Evolutionary conservation across 2,797 vertebrate genomes (phyloP), one percentile per base, ranked within the genome.

Genomic region (Urocyon cinereoargenteus): DNA sequence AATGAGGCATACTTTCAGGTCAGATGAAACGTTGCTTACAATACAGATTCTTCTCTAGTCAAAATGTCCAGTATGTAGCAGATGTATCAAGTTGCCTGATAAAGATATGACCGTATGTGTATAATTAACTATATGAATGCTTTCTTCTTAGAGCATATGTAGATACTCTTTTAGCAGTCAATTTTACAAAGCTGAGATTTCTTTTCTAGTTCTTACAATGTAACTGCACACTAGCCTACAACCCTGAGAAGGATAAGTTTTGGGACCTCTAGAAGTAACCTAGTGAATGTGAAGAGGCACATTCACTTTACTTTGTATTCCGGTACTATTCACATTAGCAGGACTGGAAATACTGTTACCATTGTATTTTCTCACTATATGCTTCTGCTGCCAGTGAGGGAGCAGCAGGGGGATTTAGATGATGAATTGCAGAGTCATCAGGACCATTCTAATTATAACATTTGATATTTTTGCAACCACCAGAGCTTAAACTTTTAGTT

Each of bases 1-100:
- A 88, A 61, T 86, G 61, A 11, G 84, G 93, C 79, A 51, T 68
- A 90, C 31, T 81, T 94, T 94, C n/a, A 93, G 40, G 45, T 77
- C 19, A 9, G 24, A 68, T 55, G 49, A 96, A 96, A 91, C 1
- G 0, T 6, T 83, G 36, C n/a, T 70, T 85, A 92, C 70, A 94
- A 86, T 70, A 86, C 49, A n/a, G 19, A 96, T 86, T 91, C 55
- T 86, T 72, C 64, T 93, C 22, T 57, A 86, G 49, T 88, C 14
- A 64, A 79, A 88, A 59, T 88, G 70, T 36, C 57, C 34, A 90
- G 26, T 86, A 34, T 34, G 13, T 57, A 81, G 45, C 59, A 86
- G 75, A 83, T 93, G 14, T 79, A 61, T 34, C 9, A 53, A 83
- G 24, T 94, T 70, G 18, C 45, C 61, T 26, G 40, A 55, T 55